These are phyloP conservation scores for Pandemis heparana DNA, from an alignment of 2,888 invertebrate species.

Conservation along the genomic window DNA sequence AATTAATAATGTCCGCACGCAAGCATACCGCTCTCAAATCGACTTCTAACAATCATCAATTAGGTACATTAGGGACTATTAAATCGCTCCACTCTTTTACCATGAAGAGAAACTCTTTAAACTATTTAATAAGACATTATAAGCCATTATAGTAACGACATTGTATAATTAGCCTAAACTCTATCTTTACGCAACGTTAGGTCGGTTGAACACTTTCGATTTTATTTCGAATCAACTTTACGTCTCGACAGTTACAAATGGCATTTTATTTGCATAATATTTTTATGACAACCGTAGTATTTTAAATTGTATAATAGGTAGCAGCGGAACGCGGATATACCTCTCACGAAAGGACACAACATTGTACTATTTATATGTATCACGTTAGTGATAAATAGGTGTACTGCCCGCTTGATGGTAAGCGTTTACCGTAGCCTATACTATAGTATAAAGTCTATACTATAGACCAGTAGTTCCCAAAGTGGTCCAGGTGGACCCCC, in stretches of 20 bases:
- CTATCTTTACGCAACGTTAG: conserved; percentile 30
- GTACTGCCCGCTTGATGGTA: too few species aligned
- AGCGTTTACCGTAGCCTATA: too few species aligned
- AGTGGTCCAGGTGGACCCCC: too few species aligned
- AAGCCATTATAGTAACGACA: conserved; percentile 27
- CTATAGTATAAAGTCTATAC: too few species aligned
- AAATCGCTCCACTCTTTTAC: conserved; percentile 1
- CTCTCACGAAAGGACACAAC: neutral
- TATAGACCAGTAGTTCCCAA: too few species aligned
- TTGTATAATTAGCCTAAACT: conserved; percentile 27
- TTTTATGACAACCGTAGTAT: neutral
- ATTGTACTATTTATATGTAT: too few species aligned
- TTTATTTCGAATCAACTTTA: conserved; percentile 9
- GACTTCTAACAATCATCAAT: neutral
- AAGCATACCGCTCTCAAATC: neutral
- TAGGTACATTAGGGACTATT: neutral
- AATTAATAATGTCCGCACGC: neutral
- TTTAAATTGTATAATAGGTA: too few species aligned
- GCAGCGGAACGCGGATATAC: neutral
- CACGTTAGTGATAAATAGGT: too few species aligned
- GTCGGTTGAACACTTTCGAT: conserved; percentile 22
- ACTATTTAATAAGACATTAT: conserved; percentile 29
- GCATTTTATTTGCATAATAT: conserved; percentile 19
- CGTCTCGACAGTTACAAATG: conserved; percentile 23
- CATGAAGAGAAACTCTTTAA: conserved; percentile 22